A percentile compares a stretch with the other conserved stretches of the same genome.
Conservation (phyloP, 2,113 vertebrate species). For the Pycnonotus jocosus region DNA sequence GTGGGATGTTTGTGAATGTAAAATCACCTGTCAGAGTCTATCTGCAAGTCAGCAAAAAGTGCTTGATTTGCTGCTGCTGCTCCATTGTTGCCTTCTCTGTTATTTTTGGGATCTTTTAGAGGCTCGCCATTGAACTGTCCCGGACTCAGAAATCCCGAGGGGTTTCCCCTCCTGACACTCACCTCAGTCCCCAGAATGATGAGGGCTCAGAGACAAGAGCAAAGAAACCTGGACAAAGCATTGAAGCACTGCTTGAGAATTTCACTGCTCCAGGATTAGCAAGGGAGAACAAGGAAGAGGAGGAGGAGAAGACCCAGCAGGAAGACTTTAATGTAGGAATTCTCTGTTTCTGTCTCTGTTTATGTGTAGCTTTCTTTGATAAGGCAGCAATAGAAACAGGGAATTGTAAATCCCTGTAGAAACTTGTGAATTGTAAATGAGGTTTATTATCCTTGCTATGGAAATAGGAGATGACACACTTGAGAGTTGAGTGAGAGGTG, state of each 20-base stretch:
- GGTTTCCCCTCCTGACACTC: slow-evolving; percentile 87
- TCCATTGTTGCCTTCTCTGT: background rate
- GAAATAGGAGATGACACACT: background rate
- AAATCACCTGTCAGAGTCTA: background rate
- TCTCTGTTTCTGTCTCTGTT: background rate
- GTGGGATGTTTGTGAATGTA: background rate
- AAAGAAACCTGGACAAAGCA: slow-evolving; percentile 69
- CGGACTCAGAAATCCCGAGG: slow-evolving; percentile 89
- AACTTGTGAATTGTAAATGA: background rate
- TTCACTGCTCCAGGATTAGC: slow-evolving; percentile 43
- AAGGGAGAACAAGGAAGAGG: slow-evolving; percentile 77
- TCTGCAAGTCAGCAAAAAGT: background rate
- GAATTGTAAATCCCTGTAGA: background rate
- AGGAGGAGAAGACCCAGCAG: slow-evolving; percentile 86
- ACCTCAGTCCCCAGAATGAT: slow-evolving; percentile 82
- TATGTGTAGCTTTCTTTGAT: background rate
- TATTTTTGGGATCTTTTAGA: slow-evolving; percentile 64
- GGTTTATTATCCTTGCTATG: background rate
- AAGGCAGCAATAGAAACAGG: background rate
- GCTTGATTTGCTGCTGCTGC: background rate
- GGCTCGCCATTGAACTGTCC: slow-evolving; percentile 92
- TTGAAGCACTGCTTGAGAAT: slow-evolving; percentile 67
- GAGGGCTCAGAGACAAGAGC: slow-evolving; percentile 73
- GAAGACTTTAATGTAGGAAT: slow-evolving; percentile 90
- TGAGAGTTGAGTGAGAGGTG: background rate